A percentile compares a stretch with the other conserved stretches of the same genome.
Evolutionary conservation across 2,888 invertebrate genomes (phyloP).

Genomic region (Torymus tubicola): DNA sequence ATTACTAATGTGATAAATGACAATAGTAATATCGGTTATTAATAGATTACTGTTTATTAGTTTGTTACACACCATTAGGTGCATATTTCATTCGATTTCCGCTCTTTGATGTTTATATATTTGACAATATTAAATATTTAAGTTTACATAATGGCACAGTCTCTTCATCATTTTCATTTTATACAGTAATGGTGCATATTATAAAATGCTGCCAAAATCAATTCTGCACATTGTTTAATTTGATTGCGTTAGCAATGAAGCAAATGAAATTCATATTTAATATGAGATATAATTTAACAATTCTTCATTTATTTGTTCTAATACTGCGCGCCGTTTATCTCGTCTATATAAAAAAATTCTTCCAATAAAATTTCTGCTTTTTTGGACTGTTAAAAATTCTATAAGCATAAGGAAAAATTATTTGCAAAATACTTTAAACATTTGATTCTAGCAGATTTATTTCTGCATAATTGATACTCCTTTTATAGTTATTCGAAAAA

Average conservation of each 20-base stretch:
- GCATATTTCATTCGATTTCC: constrained; percentile 45
- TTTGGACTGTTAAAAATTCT: constrained; percentile 26
- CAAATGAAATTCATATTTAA: constrained; percentile 45
- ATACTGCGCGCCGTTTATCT: constrained; percentile 56
- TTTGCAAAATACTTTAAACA: constrained; percentile 42
- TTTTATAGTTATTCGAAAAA: constrained; percentile 53
- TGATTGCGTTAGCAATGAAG: constrained; percentile 28
- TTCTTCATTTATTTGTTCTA: constrained; percentile 48
- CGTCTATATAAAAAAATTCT: constrained; percentile 29
- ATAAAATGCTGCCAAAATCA: constrained; percentile 59
- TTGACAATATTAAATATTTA: constrained; percentile 52
- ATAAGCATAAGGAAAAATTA: constrained; percentile 43
- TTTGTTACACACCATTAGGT: constrained; percentile 28
- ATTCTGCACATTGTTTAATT: constrained; percentile 30
- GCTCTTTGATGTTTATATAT: constrained; percentile 45
- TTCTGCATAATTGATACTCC: constrained; percentile 32
- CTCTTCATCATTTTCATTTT: constrained; percentile 60
- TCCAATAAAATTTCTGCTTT: constrained; percentile 18
- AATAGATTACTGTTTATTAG: constrained; percentile 44
- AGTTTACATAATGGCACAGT: constrained; percentile 67
- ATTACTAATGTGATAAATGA: constrained; percentile 46
- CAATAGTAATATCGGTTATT: constrained; percentile 48
- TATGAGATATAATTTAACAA: constrained; percentile 52
- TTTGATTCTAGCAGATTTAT: constrained; percentile 40
- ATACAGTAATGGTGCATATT: constrained; percentile 61